Evolutionary conservation across 2,797 vertebrate genomes (phyloP), one percentile per base, ranked within the genome.

Genomic region (Agapornis canus): DNA sequence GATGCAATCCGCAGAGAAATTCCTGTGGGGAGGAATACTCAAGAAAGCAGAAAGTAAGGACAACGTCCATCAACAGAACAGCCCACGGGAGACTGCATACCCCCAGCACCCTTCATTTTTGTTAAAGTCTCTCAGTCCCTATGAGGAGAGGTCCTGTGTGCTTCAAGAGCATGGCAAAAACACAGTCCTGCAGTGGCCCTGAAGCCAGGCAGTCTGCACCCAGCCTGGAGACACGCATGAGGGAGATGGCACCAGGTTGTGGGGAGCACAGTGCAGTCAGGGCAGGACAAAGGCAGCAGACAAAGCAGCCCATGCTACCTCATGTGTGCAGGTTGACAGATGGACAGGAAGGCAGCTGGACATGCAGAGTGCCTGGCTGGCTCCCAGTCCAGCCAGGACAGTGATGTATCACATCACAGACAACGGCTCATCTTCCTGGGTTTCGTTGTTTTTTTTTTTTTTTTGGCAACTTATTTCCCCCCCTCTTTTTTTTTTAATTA

Each of bases 401-500:
- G 70, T 16, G 59, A 82, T 72, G 45, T 29, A 57, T 84, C 68
- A 47, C 57, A 77, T 80, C 91, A 83, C 75, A 95, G 79, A 78
- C 79, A 92, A 92, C 43, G 3, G 80, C 92, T 92, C 86, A 59
- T 40, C 69, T 79, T 89, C 84, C 95, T 82, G 84, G 71, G 16
- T 92, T 81, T 49, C 10, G 37, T 8, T n/a, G n/a, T n/a, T n/a
- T n/a, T n/a, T n/a, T n/a, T n/a, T n/a, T 6, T 52, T 35, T 61
- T 82, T 92, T 92, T 93, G 96, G 95, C 96, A 97, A 97, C 77
- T 92, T 81, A 71, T 66, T 86, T 59, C n/a, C 3, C 26, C 51
- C 61, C 80, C 20, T 10, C 47, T 85, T 84, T 87, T 81, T 1
- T 20, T 87, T 85, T 69, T 45, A 1, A 10, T 37, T 43, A 79